Percentiles rank a stretch among this genome's conserved stretches.
Evolutionary conservation across 2,797 vertebrate genomes (phyloP).

Genomic region (Luscinia megarhynchos): DNA sequence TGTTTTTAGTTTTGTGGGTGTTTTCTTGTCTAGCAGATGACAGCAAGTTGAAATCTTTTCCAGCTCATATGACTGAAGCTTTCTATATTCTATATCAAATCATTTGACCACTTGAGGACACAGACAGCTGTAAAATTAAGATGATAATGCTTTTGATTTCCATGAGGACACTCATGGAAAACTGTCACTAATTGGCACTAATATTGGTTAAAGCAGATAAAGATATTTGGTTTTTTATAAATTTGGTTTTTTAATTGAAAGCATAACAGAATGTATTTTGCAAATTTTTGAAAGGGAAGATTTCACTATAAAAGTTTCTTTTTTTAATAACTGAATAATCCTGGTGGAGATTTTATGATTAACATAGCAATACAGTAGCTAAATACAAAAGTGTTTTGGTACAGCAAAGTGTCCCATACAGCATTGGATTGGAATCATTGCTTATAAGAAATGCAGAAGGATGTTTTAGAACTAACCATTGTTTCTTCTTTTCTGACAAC

Average conservation of each 20-base stretch:
- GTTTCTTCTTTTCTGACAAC: neutral
- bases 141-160: slow-evolving; percentile 3
- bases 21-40: slow-evolving; percentile 27
- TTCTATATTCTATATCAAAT: neutral
- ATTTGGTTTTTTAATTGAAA: neutral
- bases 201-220: slow-evolving; percentile 23
- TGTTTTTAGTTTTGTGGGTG: neutral
- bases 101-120: neutral
- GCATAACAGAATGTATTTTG: neutral
- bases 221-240: neutral
- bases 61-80: slow-evolving; percentile 14
- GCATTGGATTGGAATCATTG: neutral
- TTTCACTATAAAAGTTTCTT: neutral
- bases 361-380: neutral
- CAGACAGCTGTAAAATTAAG: neutral
- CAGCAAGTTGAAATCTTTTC: slow-evolving; percentile 10
- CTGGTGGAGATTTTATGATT: neutral
- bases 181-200: neutral
- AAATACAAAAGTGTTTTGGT: neutral
- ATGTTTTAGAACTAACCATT: neutral
- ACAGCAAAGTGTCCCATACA: neutral
- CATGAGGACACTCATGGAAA: neutral
- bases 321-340: neutral
- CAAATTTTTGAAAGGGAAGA: neutral
- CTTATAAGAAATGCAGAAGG: neutral